Percentiles rank a stretch among this genome's conserved stretches.
phyloP scores from a whole-genome alignment of 2,797 vertebrate species.

The Malurus leucopterus region DNA sequence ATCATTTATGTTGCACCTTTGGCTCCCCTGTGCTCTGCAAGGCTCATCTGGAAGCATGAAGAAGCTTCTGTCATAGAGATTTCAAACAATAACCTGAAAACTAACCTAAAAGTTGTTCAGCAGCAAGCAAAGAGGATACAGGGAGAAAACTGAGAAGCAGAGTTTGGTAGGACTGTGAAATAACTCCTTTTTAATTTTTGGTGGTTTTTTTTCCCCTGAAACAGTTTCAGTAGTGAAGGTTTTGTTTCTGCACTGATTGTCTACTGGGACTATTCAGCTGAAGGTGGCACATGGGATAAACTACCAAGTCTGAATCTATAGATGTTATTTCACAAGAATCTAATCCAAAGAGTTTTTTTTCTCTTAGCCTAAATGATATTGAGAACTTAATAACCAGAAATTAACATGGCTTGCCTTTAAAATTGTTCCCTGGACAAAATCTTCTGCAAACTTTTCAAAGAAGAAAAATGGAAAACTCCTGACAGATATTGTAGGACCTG shows the following conservation, averaged over 20 bases:
- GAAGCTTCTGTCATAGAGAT: background rate
- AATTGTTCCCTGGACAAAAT: background rate
- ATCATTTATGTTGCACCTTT: background rate
- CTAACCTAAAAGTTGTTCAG: background rate
- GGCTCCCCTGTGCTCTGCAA: background rate
- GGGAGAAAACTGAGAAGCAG: background rate
- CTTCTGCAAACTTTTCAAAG: background rate
- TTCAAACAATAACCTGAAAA: background rate
- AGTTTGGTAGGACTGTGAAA: background rate
- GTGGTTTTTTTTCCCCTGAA: background rate
- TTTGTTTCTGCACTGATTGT: background rate
- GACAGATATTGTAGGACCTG: background rate
- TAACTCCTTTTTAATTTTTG: background rate
- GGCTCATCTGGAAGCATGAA: background rate
- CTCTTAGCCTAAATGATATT: background rate
- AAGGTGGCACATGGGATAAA: background rate
- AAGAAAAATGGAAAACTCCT: background rate
- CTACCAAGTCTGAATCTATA: rapidly evolving
- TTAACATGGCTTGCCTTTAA: background rate
- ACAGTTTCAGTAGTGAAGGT: background rate
- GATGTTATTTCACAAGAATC: background rate
- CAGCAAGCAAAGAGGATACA: background rate
- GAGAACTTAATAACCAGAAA: background rate
- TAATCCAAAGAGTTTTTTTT: background rate
- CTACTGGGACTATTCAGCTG: background rate